Evolutionary conservation across 2,888 invertebrate species (phyloP).

Genomic region (Rhodophaea formosa): DNA sequence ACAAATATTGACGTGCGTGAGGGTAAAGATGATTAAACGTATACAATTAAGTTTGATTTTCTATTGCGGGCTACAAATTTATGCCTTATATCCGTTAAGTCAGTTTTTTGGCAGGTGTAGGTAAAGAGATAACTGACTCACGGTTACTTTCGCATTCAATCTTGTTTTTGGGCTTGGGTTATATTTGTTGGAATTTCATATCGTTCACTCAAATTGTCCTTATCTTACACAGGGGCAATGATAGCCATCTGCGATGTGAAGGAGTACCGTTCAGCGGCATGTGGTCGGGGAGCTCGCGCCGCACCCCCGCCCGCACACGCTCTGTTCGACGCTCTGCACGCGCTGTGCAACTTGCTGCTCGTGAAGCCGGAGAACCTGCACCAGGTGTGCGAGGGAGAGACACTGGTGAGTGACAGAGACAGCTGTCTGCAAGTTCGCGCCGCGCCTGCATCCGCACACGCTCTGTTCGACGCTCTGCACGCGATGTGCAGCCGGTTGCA

Average conservation of each 20-base stretch:
- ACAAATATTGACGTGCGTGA: no score
- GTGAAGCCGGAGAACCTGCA: conserved; percentile 98
- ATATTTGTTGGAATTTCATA: no score
- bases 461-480: conserved; percentile 97
- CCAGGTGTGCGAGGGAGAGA: conserved; percentile 96
- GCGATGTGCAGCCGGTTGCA: conserved; percentile 97
- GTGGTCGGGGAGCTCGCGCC: conserved; percentile 66
- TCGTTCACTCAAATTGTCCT: no score
- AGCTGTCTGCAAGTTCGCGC: conserved; percentile 65
- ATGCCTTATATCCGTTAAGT: no score
- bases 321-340: conserved; percentile 97
- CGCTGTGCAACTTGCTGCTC: conserved; percentile 95
- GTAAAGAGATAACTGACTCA: no score
- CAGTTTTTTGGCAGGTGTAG: no score
- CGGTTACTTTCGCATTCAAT: no score
- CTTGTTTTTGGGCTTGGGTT: no score
- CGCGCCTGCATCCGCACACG: conserved; percentile 88
- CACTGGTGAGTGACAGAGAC: conserved; percentile 84
- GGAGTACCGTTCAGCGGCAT: conserved; percentile 95
- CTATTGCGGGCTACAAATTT: no score
- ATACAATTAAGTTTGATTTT: no score
- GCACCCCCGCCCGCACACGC: conserved; percentile 89
- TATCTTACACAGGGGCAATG: conserved; percentile 89
- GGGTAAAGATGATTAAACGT: no score
- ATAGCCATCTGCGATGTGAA: conserved; percentile 98